These are phyloP conservation scores for Torymus auratus DNA, from an alignment of 2,888 invertebrate species.

Conservation along the genomic window DNA sequence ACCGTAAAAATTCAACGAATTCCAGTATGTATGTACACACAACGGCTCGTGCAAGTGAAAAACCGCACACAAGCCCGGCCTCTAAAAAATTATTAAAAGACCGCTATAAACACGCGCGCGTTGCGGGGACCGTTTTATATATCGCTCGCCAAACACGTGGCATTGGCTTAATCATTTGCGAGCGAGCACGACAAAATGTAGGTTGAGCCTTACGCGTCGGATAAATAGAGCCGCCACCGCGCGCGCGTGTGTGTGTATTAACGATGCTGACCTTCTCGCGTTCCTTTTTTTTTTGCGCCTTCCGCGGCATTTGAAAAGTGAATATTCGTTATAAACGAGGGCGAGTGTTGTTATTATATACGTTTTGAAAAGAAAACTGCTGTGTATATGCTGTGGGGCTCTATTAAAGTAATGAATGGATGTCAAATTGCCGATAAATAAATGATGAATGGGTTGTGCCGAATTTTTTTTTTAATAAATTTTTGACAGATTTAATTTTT, in stretches of 20 bases:
- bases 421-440: too few relatives aligned
- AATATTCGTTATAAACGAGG: background rate
- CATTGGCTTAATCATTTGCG: constrained; percentile 60
- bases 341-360: background rate
- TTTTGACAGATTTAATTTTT: too few relatives aligned
- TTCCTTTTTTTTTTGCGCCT: background rate
- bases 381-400: too few relatives aligned
- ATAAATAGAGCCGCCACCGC: constrained; percentile 40
- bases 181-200: constrained; percentile 51
- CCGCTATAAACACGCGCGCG: background rate
- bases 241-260: constrained; percentile 27
- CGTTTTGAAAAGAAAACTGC: too few relatives aligned
- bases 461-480: too few relatives aligned
- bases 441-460: too few relatives aligned
- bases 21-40: too few relatives aligned
- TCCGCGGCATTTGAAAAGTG: background rate
- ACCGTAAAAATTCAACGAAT: too few relatives aligned
- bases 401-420: too few relatives aligned
- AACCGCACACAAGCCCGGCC: too few relatives aligned
- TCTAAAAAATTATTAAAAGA: constrained; percentile 10
- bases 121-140: background rate
- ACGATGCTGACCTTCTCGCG: constrained; percentile 30
- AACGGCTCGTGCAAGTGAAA: too few relatives aligned
- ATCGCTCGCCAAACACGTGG: constrained; percentile 48
- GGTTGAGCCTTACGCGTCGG: constrained; percentile 49